phyloP scores from a whole-genome alignment of 1,140 invertebrate genomes.

The Euura lappo region DNA sequence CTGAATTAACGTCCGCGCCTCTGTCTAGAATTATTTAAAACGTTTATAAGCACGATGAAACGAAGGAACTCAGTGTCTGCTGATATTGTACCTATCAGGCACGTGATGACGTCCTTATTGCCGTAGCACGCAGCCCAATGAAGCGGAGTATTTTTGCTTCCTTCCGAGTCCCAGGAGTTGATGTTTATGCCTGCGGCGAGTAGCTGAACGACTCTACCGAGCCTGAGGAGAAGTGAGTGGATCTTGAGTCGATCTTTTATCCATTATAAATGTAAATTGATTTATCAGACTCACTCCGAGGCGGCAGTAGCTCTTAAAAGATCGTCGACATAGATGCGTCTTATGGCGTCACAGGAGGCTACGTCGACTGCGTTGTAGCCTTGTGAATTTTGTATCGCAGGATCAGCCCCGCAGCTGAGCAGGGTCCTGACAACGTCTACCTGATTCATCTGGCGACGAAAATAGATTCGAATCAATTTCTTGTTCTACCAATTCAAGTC shows the following conservation, averaged over 20 bases:
- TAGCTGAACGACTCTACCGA: conserved; percentile 57
- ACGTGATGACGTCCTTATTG: conserved; percentile 64
- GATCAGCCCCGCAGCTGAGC: conserved; percentile 67
- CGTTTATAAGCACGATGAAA: neutral
- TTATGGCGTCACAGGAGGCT: conserved; percentile 60
- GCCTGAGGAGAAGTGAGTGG: conserved; percentile 42
- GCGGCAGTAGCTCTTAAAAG: conserved; percentile 69
- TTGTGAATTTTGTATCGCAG: conserved; percentile 63
- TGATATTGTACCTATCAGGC: conserved; percentile 62
- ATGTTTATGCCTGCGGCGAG: conserved; percentile 65
- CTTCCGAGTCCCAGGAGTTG: conserved; percentile 66
- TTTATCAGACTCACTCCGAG: conserved; percentile 63
- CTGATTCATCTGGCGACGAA: conserved; percentile 58
- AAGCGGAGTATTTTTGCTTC: conserved; percentile 67
- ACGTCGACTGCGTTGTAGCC: conserved; percentile 66
- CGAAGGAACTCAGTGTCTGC: neutral
- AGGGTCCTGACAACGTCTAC: conserved; percentile 67
- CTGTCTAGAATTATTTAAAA: conserved; percentile 51
- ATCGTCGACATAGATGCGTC: conserved; percentile 68
- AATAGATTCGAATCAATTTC: neutral
- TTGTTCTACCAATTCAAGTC: too few relatives aligned
- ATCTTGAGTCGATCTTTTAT: conserved; percentile 13
- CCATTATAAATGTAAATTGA: conserved; percentile 25
- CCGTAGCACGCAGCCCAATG: conserved; percentile 73
- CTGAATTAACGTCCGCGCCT: conserved; percentile 61